A percentile compares a stretch with the other conserved stretches of the same genome.
Evolutionary conservation across 2,888 invertebrate genomes (phyloP).

Genomic region (Rhodophaea formosa): DNA sequence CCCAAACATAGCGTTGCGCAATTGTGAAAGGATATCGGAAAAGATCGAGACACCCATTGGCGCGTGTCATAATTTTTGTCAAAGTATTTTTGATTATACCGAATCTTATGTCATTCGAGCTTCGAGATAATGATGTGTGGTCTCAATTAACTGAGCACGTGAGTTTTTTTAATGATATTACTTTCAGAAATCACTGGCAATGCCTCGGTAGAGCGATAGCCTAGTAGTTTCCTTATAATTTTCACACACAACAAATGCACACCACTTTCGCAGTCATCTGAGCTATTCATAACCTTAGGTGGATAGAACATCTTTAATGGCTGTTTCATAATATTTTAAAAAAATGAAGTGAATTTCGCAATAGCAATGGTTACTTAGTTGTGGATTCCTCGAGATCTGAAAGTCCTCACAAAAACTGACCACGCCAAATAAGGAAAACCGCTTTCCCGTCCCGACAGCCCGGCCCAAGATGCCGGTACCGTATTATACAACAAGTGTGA

Average conservation of each 20-base stretch:
- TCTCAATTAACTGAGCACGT: no score
- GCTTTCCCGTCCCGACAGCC: constrained; percentile 5
- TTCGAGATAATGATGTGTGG: no score
- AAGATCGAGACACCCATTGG: constrained; percentile 4
- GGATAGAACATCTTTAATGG: no score
- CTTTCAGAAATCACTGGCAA: no score
- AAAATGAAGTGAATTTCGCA: neutral
- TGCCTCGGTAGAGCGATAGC: no score
- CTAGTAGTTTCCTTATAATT: no score
- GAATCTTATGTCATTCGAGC: neutral
- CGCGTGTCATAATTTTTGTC: neutral
- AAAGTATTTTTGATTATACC: neutral
- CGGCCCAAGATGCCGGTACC: neutral
- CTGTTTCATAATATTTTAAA: no score
- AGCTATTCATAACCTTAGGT: no score
- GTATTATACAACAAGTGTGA: neutral
- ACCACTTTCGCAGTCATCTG: no score
- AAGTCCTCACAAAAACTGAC: constrained; percentile 9
- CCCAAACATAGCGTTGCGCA: constrained; percentile 11
- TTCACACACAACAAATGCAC: no score
- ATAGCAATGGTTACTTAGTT: neutral
- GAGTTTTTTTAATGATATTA: no score
- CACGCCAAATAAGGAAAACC: neutral
- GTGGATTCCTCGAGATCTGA: constrained; percentile 2
- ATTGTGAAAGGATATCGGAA: constrained; percentile 18